phyloP scores from a whole-genome alignment of 2,797 vertebrate species.

The Mormyrus proboscirostris region DNA sequence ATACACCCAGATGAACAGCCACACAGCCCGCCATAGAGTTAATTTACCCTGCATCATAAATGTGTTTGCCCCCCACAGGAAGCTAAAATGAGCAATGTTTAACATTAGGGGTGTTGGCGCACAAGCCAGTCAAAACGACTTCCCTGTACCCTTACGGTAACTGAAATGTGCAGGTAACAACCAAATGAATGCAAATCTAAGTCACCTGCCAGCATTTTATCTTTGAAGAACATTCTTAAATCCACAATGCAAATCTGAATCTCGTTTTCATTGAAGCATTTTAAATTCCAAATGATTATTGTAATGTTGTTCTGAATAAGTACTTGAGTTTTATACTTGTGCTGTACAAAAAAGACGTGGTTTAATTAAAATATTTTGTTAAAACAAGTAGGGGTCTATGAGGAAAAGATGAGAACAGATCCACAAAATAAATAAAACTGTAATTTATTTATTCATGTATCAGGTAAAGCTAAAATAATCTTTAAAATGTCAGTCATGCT shows the following conservation, averaged over 20 bases:
- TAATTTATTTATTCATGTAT: neutral
- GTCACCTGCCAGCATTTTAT: neutral
- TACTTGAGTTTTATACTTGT: neutral
- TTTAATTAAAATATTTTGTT: neutral
- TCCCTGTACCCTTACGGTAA: neutral
- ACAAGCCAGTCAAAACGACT: neutral
- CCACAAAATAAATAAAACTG: neutral
- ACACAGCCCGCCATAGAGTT: neutral
- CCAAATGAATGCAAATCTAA: neutral
- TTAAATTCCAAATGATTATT: neutral
- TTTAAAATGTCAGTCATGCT: neutral
- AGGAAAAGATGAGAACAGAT: neutral
- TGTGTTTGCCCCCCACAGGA: neutral
- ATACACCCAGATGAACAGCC: too few species aligned
- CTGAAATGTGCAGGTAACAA: neutral
- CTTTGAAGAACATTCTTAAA: neutral
- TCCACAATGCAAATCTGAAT: neutral
- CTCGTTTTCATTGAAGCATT: neutral
- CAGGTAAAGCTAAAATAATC: neutral
- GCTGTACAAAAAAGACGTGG: neutral
- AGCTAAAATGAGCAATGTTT: neutral
- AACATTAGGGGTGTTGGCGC: neutral
- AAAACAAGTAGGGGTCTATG: neutral
- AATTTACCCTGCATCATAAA: neutral
- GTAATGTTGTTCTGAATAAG: neutral